Conservation (phyloP, 2,113 vertebrate genomes). For the Orientallactaga bullata region DNA sequence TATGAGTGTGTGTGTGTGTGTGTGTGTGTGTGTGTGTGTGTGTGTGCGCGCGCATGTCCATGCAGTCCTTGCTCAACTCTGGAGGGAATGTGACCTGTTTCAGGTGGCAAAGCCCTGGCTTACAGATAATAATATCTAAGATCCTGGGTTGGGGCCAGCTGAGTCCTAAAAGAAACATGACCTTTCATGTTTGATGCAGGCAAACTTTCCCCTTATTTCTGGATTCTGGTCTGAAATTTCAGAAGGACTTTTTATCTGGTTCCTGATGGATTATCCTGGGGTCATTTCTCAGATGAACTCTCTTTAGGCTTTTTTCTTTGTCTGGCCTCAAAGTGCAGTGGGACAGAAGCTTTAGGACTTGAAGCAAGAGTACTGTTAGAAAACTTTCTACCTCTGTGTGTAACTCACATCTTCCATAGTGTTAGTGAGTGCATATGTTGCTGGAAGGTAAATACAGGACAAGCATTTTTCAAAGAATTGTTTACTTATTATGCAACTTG, state of each 20-base stretch:
- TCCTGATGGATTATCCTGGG: neutral
- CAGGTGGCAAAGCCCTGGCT: neutral
- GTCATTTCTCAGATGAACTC: neutral
- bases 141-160: neutral
- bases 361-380: neutral
- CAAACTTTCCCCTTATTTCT: neutral
- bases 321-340: neutral
- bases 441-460: neutral
- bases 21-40: too few relatives aligned
- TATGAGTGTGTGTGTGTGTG: neutral
- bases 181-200: neutral
- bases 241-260: neutral
- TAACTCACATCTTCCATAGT: neutral
- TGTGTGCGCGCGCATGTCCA: neutral
- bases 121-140: neutral
- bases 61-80: neutral
- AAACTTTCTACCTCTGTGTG: neutral
- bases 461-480: neutral
- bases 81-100: neutral
- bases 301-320: neutral
- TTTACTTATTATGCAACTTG: neutral
- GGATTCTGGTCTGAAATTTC: neutral
- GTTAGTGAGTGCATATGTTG: neutral
- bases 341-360: neutral
- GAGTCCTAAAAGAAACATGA: neutral